Evolutionary conservation across 1,140 invertebrate genomes (phyloP).

Genomic region (Sycobia sp.): DNA sequence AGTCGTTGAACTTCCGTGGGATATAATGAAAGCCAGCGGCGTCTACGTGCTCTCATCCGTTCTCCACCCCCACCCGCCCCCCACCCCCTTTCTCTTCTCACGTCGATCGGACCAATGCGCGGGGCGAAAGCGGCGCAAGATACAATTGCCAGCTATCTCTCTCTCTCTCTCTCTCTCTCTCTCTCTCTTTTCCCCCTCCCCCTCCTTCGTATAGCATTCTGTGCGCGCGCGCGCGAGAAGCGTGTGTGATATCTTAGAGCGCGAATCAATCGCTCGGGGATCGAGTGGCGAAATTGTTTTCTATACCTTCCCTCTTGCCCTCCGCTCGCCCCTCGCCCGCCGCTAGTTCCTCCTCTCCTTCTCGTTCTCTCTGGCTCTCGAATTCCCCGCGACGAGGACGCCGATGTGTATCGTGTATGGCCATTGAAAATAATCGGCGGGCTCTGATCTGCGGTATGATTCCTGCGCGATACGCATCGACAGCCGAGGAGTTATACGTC

Average conservation of each 20-base stretch:
- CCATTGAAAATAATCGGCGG: slow-evolving; percentile 48
- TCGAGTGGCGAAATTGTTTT: slow-evolving; percentile 46
- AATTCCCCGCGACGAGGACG: slow-evolving; percentile 45
- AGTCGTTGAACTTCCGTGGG: slow-evolving; percentile 29
- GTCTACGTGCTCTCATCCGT: slow-evolving; percentile 14
- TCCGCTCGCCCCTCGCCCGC: neutral
- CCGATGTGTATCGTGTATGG: slow-evolving; percentile 48
- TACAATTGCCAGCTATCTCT: neutral
- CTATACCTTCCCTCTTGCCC: too few relatives aligned
- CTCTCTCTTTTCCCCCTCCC: too few relatives aligned
- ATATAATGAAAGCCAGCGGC: slow-evolving; percentile 23
- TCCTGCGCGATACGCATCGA: slow-evolving; percentile 45
- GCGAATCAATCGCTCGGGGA: slow-evolving; percentile 46
- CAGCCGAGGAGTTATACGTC: slow-evolving; percentile 39
- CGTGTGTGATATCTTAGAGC: slow-evolving; percentile 31
- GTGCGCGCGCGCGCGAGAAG: too few relatives aligned
- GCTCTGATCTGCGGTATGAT: slow-evolving; percentile 44
- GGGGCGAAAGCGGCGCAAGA: neutral
- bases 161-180: neutral
- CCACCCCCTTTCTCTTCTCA: neutral
- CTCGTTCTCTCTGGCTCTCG: slow-evolving; percentile 26
- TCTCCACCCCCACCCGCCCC: neutral
- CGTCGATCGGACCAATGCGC: neutral
- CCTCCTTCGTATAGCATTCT: too few relatives aligned
- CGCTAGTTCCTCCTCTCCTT: neutral